phyloP scores from a whole-genome alignment of 2,113 vertebrate species.

The Cyprichromis sp. region DNA sequence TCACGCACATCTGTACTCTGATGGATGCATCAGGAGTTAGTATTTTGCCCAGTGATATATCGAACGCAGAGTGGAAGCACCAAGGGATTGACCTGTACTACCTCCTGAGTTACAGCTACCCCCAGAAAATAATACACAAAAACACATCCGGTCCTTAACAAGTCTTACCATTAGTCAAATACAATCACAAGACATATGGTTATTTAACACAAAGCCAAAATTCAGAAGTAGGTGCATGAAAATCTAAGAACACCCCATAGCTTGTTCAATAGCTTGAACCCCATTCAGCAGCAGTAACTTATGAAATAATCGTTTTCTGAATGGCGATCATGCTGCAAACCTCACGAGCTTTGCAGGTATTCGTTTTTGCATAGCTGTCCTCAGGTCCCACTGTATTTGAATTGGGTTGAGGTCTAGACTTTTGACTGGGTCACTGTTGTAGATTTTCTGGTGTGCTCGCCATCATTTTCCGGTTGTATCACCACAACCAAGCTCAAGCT shows the following conservation, averaged over 20 bases:
- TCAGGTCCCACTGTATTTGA: background rate
- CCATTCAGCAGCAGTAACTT: fast-evolving
- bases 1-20: background rate
- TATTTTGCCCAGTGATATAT: background rate
- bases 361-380: background rate
- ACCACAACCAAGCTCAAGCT: background rate
- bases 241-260: background rate
- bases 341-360: background rate
- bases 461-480: background rate
- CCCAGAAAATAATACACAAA: background rate
- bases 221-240: background rate
- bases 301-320: background rate
- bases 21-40: background rate
- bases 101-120: fast-evolving
- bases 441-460: background rate
- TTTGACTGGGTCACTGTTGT: background rate
- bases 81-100: background rate
- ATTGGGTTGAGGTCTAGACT: background rate
- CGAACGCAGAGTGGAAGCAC: background rate
- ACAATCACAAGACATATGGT: fast-evolving
- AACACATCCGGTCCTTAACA: background rate
- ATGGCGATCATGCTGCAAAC: fast-evolving
- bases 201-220: background rate
- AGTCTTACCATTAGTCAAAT: fast-evolving
- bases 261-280: background rate